Evolutionary conservation across 2,113 vertebrate genomes (phyloP).

Genomic region (Ranitomeya imitator): DNA sequence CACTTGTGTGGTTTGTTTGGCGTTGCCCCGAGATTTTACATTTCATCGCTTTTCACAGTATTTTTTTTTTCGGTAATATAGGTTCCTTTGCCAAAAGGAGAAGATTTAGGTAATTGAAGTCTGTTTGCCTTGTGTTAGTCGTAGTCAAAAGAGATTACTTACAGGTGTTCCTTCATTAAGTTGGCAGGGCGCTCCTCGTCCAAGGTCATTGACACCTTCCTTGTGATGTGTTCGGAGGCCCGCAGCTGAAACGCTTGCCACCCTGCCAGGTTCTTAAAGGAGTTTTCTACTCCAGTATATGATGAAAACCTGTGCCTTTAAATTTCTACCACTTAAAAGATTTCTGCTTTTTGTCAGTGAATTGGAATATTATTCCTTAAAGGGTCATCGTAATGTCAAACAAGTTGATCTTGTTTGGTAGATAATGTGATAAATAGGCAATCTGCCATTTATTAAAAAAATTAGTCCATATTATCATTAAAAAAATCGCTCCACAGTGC

Average conservation of each 20-base stretch:
- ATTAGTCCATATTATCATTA: too few species aligned
- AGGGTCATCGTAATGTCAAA: too few species aligned
- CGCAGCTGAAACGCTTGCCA: not conserved
- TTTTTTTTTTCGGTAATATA: slow-evolving; percentile 16
- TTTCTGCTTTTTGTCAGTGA: not conserved
- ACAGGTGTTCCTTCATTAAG: slow-evolving; percentile 28
- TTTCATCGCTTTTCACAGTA: slow-evolving; percentile 26
- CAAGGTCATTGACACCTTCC: slow-evolving; percentile 15
- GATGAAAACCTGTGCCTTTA: not conserved
- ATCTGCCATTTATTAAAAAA: too few species aligned
- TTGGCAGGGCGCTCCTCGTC: not conserved
- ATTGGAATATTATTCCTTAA: not conserved
- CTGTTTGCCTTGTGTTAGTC: slow-evolving; percentile 8
- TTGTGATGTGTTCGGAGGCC: not conserved
- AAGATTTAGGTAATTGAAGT: slow-evolving; percentile 26
- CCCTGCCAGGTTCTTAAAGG: slow-evolving; percentile 2
- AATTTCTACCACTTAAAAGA: not conserved
- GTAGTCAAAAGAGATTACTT: slow-evolving; percentile 2
- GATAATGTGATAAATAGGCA: too few species aligned
- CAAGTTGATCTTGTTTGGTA: too few species aligned
- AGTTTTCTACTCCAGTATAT: not conserved
- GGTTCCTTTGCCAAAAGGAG: slow-evolving; percentile 15
- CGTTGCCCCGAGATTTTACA: not conserved
- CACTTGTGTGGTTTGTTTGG: slow-evolving; percentile 46
- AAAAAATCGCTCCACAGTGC: too few species aligned